Evolutionary conservation across 2,797 vertebrate species (phyloP).

Genomic region (Sebastolobus alascanus): DNA sequence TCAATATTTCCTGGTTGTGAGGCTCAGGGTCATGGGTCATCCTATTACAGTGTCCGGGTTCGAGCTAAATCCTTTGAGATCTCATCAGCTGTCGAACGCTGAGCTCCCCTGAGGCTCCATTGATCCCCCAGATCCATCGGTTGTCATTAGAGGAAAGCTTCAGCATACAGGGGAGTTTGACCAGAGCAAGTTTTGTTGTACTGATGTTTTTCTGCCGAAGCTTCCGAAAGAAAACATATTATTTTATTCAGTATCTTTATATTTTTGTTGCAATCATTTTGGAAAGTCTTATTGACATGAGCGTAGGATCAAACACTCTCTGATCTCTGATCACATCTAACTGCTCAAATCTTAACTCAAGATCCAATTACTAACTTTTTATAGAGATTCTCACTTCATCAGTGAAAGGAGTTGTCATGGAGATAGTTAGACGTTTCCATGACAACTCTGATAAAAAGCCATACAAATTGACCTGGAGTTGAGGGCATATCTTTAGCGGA

Average conservation of each 20-base stretch:
- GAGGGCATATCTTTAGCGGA: too few species aligned
- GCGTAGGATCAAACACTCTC: not conserved
- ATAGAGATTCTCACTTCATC: not conserved
- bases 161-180: not conserved
- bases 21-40: slow-evolving; percentile 49
- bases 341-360: not conserved
- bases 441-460: not conserved
- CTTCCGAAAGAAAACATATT: not conserved
- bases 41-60: slow-evolving; percentile 28
- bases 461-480: not conserved
- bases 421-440: not conserved
- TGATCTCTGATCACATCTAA: too few species aligned
- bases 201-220: not conserved
- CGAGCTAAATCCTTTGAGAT: slow-evolving; percentile 44
- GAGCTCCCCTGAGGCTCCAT: slow-evolving; percentile 37
- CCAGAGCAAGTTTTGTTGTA: not conserved
- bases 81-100: slow-evolving; percentile 54
- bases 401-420: not conserved
- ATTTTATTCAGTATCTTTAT: not conserved
- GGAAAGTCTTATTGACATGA: not conserved
- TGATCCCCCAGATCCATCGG: slow-evolving; percentile 51
- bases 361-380: not conserved
- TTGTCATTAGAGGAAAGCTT: slow-evolving; percentile 15
- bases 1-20: slow-evolving; percentile 38
- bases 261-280: not conserved